phyloP scores from a whole-genome alignment of 2,113 vertebrate species.

The Mesitornis unicolor region DNA sequence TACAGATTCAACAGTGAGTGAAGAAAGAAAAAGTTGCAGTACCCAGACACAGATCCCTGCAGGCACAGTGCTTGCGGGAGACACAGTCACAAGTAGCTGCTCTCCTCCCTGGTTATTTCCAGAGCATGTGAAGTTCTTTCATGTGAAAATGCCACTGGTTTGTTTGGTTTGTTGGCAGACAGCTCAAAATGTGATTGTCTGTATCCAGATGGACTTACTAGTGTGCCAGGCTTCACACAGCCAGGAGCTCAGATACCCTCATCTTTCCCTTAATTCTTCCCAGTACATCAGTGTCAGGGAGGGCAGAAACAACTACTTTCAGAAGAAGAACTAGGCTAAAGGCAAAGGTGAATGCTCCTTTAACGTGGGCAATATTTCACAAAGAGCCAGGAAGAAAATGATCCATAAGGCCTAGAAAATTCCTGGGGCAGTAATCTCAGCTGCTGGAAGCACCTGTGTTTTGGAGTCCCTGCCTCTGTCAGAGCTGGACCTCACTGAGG shows the following conservation, averaged over 20 bases:
- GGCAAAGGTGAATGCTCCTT: not conserved
- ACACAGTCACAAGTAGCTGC: not conserved
- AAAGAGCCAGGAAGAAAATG: not conserved
- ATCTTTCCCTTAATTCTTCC: not conserved
- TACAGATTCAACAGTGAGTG: not conserved
- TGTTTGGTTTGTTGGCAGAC: not conserved
- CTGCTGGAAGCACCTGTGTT: not conserved
- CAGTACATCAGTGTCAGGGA: not conserved
- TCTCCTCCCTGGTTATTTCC: conserved; percentile 8
- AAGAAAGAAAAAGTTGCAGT: not conserved
- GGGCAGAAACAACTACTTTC: not conserved
- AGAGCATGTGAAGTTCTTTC: not conserved
- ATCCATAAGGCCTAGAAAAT: not conserved
- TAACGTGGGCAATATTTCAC: not conserved
- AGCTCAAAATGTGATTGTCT: not conserved
- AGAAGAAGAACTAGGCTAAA: not conserved
- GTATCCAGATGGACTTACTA: conserved; percentile 2
- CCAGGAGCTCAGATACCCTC: not conserved
- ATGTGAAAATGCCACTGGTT: conserved; percentile 10
- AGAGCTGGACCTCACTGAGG: not conserved
- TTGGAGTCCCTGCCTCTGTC: not conserved
- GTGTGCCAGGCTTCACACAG: conserved; percentile 30
- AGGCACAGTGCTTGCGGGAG: not conserved
- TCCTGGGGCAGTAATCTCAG: not conserved
- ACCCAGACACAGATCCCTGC: not conserved